phyloP scores from a whole-genome alignment of 1,140 invertebrate genomes.

The Artemia franciscana region DNA sequence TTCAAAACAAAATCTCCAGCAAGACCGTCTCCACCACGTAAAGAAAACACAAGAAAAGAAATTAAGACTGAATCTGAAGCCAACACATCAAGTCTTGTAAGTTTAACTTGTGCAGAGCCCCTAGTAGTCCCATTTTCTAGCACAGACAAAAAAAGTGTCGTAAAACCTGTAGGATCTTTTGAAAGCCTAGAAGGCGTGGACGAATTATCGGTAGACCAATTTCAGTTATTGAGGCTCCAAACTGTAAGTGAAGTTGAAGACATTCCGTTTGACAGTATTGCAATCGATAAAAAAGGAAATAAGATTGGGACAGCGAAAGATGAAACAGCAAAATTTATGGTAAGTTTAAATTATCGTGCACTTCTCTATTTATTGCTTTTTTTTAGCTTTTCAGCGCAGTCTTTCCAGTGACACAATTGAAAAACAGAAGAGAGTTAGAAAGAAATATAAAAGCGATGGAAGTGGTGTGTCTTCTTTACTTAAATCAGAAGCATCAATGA shows the following conservation, averaged over 20 bases:
- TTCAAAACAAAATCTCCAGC: neutral
- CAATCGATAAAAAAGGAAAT: neutral
- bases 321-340: too few relatives aligned
- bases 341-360: too few relatives aligned
- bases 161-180: neutral
- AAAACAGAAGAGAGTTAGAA: too few relatives aligned
- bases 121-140: neutral
- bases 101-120: neutral
- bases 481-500: too few relatives aligned
- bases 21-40: neutral
- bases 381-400: too few relatives aligned
- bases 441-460: too few relatives aligned
- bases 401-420: too few relatives aligned
- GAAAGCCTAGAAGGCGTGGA: constrained; percentile 8
- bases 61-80: neutral
- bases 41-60: neutral
- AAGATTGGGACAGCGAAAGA: neutral
- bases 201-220: constrained; percentile 4
- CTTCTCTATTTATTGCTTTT: too few relatives aligned
- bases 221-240: neutral
- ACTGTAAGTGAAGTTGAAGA: constrained; percentile 5
- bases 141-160: neutral
- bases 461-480: too few relatives aligned
- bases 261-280: constrained; percentile 1
- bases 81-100: neutral